These are phyloP conservation scores for Zaprionus ornatus DNA, from an alignment of 1,140 invertebrate species.

Conservation along the genomic window DNA sequence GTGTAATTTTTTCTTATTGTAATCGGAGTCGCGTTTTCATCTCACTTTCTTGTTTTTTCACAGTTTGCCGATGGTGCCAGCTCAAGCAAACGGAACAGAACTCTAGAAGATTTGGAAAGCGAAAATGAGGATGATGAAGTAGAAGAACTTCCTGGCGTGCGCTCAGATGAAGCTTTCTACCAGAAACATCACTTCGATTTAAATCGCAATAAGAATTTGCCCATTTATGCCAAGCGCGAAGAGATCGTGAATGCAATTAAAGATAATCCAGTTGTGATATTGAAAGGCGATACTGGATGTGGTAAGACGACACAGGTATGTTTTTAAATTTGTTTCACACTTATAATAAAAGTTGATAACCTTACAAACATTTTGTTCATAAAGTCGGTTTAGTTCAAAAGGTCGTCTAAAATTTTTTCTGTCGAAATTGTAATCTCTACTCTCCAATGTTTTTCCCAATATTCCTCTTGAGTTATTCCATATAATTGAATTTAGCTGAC, in stretches of 20 bases:
- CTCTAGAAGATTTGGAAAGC: constrained; percentile 62
- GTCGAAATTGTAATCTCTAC: not conserved
- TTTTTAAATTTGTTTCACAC: not conserved
- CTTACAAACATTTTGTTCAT: not conserved
- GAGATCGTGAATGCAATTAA: constrained; percentile 60
- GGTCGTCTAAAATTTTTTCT: not conserved
- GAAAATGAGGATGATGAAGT: constrained; percentile 52
- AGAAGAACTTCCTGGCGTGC: constrained; percentile 19
- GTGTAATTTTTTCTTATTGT: not conserved
- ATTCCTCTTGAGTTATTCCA: not conserved
- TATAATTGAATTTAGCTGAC: not conserved
- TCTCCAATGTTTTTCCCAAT: not conserved
- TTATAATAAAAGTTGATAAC: not conserved
- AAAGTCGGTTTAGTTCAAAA: not conserved
- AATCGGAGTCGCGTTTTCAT: not conserved
- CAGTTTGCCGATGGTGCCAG: not conserved
- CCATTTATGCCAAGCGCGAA: constrained; percentile 64
- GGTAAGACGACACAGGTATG: constrained; percentile 94
- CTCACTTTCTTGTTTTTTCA: constrained; percentile 3
- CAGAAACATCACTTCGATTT: constrained; percentile 64
- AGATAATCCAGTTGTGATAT: constrained; percentile 67
- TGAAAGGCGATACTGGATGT: constrained; percentile 85
- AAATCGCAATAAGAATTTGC: constrained; percentile 60
- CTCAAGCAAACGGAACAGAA: constrained; percentile 1
- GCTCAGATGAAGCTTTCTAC: constrained; percentile 64